Evolutionary conservation across 35 echinoderm and acorn worm species (phyloP), one percentile per base, ranked within the genome.

Genomic region (Strongylocentrotus purpuratus): DNA sequence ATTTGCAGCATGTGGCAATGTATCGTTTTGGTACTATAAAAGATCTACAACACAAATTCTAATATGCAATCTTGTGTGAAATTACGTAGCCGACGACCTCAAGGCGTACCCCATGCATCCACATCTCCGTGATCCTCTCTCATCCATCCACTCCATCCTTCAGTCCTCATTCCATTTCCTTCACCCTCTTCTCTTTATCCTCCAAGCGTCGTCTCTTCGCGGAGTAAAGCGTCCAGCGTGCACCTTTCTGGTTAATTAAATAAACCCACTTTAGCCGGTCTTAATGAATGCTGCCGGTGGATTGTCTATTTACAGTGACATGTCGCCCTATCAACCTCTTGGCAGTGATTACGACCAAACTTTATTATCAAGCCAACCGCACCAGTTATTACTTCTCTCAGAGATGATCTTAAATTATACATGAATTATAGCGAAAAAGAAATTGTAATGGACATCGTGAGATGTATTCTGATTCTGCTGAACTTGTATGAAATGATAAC

Each of bases 261-360:
- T 78, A 78, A 78, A 78, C 65, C 65, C 65, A 78, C 65, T 78
- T 78, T 78, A 78, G 65, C 20, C 65, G 25, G 20, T 28, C 65
- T 78, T 78, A 70, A 78, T 78, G 65, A 78, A 78, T 6, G 65
- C 65, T 78, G 7, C 65, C 65, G 65, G 65, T 71, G 25, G 22
- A 71, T 71, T 25, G 61, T 78, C 65, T 78, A 78, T 78, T 78
- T 78, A 78, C 22, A 78, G 65, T 78, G 65, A 78, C 65, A 78
- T 8, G 20, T 78, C 20, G 65, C 65, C 65, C 65, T 28, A 78
- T 78, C 65, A 78, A 78, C 20, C 65, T n/a, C 65, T 78, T 78
- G 28, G 22, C 65, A n/a, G 28, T 78, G 22, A 78, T 78, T 78
- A 78, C 65, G 22, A 78, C 15, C 5, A 22, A 78, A 78, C 20